Base-by-base conservation (phyloP, 2,888 invertebrate species). In the Drosophila pseudotalamancana region DNA sequence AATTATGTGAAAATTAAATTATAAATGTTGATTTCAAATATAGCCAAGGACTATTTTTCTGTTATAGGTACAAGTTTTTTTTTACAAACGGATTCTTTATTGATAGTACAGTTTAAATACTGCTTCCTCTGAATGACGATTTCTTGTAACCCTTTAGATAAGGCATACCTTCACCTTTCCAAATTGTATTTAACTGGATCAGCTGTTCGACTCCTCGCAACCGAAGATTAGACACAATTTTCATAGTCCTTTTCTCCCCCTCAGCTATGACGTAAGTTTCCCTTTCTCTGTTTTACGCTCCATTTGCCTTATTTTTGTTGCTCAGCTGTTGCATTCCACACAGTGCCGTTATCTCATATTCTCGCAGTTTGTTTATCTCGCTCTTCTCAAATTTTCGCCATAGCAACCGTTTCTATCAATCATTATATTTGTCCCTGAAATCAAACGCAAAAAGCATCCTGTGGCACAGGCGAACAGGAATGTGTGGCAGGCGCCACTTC, bases 381-480 rank as follows among this genome's bases (percentile, higher is more conserved):
- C 11, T 12, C 18, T 43, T 48, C n/a, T 31, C 35, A n/a, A n/a
- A 71, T 65, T 74, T 76, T 77, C 29, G 85, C 78, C 85, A 74
- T 82, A 71, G 83, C 83, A 82, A 82, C 83, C 48, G 71, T 29
- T 63, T 48, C 78, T 75, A 88, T 87, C 88, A 88, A 88, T 88
- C 88, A 88, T 85, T 74, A 77, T 67, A 83, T 73, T 82, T 88
- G 89, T 89, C 89, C 89, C 89, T 89, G 89, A 90, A 90, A 90
- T 89, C 90, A 89, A 90, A 89, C 89, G 88, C 89, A 90, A 89
- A 89, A 90, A 90, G 89, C 88, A 90, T 90, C 85, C 83, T 84
- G 61, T 42, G 31, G 34, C 77, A 42, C 72, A 84, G 90, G 89
- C 74, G 57, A 72, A 55, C 90, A 90, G 85, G 37, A 77, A 54